Percentiles rank a stretch among this genome's conserved stretches.
Conservation (phyloP, 1,140 invertebrate genomes). For the Mesaphorura yosii region DNA sequence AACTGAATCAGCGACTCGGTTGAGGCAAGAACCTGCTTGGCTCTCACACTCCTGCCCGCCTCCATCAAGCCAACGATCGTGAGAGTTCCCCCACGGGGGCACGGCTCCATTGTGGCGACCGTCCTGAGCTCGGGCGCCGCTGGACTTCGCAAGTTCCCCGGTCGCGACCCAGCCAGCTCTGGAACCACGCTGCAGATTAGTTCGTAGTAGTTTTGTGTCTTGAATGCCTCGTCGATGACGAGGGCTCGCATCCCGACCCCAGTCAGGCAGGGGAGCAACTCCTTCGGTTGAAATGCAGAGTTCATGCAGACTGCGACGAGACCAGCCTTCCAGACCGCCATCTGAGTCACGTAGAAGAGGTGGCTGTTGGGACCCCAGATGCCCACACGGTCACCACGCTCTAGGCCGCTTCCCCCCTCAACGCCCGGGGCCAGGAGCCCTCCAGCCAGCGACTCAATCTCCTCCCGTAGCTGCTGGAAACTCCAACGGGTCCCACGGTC, state of each 20-base stretch:
- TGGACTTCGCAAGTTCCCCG: conserved; percentile 5
- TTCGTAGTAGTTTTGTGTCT: conserved; percentile 57
- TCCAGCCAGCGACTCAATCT: conserved; percentile 64
- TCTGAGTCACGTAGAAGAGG: conserved; percentile 66
- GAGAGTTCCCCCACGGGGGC: conserved; percentile 25
- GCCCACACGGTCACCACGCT: conserved; percentile 68
- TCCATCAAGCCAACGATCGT: conserved; percentile 36
- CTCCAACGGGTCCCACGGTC: conserved; percentile 50
- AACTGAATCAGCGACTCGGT: conserved; percentile 33
- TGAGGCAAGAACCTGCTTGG: conserved; percentile 15
- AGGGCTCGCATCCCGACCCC: conserved; percentile 64
- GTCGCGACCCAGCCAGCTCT: conserved; percentile 7
- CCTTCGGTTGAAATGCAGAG: conserved; percentile 63
- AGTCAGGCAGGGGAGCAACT: conserved; percentile 65
- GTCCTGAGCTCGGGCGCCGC: conserved; percentile 7
- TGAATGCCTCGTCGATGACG: conserved; percentile 52
- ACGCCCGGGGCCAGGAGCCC: too few species aligned
- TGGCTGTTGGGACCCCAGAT: conserved; percentile 77
- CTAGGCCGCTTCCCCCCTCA: conserved; percentile 59
- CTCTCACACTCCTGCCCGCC: conserved; percentile 30
- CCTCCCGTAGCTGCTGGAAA: conserved; percentile 48
- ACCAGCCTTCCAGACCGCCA: conserved; percentile 68
- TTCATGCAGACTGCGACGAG: conserved; percentile 72
- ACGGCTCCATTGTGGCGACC: conserved; percentile 15
- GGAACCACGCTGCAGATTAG: conserved; percentile 44